Percentiles rank a stretch among this genome's conserved stretches.
Conservation (phyloP, 2,888 invertebrate genomes). For the Loripinus fragilis region DNA sequence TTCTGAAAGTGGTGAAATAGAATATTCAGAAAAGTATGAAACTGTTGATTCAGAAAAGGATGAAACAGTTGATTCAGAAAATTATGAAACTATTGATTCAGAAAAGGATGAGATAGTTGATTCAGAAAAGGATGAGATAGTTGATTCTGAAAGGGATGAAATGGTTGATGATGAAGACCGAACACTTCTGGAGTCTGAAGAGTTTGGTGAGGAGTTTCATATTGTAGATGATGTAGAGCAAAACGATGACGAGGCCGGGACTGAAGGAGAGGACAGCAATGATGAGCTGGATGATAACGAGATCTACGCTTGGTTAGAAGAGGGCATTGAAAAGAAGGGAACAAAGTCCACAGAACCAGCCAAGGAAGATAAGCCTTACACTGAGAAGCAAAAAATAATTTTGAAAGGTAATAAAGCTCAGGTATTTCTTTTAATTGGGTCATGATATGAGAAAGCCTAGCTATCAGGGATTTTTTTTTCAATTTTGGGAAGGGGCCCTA, state of each 20-base stretch:
- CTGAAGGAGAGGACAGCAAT: constrained; percentile 53
- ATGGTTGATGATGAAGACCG: constrained; percentile 16
- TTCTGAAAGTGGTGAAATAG: background rate
- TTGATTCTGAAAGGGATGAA: background rate
- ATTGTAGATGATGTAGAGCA: constrained; percentile 69
- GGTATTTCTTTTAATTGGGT: too few relatives aligned
- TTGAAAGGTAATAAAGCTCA: constrained; percentile 77
- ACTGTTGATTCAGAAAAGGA: too few relatives aligned
- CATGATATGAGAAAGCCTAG: too few relatives aligned
- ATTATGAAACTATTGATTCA: too few relatives aligned
- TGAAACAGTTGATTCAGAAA: too few relatives aligned
- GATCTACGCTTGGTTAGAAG: constrained; percentile 74
- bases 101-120: too few relatives aligned
- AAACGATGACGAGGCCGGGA: constrained; percentile 43
- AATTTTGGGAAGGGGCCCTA: too few relatives aligned
- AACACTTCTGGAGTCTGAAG: background rate
- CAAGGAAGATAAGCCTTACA: constrained; percentile 24
- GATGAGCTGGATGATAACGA: constrained; percentile 73
- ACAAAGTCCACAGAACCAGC: constrained; percentile 26
- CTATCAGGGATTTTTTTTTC: too few relatives aligned
- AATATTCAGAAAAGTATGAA: background rate
- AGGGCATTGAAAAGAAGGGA: constrained; percentile 67
- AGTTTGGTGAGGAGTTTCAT: constrained; percentile 62
- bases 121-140: background rate
- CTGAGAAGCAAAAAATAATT: constrained; percentile 67